Conservation (phyloP, 2,888 invertebrate species). For the Drosophila mettleri region DNA sequence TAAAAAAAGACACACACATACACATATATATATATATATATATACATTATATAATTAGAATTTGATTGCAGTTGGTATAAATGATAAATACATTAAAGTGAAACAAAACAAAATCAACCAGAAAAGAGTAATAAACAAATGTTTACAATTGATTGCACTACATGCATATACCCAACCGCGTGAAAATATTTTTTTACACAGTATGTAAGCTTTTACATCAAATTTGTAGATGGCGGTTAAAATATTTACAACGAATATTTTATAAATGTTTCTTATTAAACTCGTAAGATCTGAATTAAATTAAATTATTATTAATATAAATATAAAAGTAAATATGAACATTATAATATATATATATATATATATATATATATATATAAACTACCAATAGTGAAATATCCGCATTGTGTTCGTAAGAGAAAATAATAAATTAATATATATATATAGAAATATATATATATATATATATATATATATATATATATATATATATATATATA, state of each 20-base stretch:
- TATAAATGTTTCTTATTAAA: conserved; percentile 64
- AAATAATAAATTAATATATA: conserved; percentile 8
- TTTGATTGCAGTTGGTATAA: neutral
- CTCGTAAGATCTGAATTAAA: conserved; percentile 30
- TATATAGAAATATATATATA: conserved; percentile 10
- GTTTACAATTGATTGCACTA: conserved; percentile 30
- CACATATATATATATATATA: neutral
- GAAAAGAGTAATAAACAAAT: neutral
- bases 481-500: conserved; percentile 11
- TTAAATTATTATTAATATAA: conserved; percentile 20
- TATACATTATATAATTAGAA: neutral
- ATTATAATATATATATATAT: conserved; percentile 34
- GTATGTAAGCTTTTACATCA: conserved; percentile 59
- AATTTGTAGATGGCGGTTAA: conserved; percentile 50
- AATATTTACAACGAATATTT: conserved; percentile 78
- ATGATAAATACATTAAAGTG: neutral
- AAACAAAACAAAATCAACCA: conserved; percentile 1
- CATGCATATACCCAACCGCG: conserved; percentile 27
- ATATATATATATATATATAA: conserved; percentile 36
- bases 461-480: conserved; percentile 12
- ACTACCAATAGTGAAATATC: conserved; percentile 60
- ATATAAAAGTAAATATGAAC: neutral
- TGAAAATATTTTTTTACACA: conserved; percentile 67
- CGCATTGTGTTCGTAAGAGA: conserved; percentile 71
- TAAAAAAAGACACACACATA: neutral